A percentile compares a stretch with the other conserved stretches of the same genome.
Conservation (phyloP, 2,888 invertebrate genomes). For the Stenodera caucasica region DNA sequence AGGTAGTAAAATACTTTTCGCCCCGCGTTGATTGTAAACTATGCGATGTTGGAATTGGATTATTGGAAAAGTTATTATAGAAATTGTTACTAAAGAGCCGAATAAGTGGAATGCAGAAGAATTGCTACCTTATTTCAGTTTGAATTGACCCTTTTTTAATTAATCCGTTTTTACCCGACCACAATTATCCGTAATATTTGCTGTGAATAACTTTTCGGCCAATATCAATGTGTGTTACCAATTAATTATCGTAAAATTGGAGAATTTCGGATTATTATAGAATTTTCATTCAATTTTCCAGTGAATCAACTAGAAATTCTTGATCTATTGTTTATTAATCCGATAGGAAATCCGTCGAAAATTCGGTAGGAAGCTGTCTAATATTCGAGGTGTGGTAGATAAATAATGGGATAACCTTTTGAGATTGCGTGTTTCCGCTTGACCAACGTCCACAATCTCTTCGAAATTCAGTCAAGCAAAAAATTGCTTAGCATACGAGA, state of each 20-base stretch:
- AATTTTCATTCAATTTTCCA: no score
- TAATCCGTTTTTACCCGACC: background rate
- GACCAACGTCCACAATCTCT: constrained; percentile 32
- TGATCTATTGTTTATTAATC: no score
- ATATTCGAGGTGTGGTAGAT: constrained; percentile 31
- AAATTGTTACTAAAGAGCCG: no score
- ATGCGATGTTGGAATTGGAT: no score
- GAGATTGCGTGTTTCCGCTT: constrained; percentile 37
- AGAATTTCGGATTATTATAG: background rate
- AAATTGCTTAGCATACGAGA: constrained; percentile 35
- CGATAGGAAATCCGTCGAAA: no score
- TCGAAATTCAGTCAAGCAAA: constrained; percentile 33
- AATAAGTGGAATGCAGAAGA: background rate
- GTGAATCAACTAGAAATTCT: no score
- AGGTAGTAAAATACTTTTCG: background rate
- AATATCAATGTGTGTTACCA: background rate
- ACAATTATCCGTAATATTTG: background rate
- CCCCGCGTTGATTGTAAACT: no score
- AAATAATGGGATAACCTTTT: constrained; percentile 34
- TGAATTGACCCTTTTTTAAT: background rate
- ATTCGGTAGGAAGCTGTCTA: constrained; percentile 25
- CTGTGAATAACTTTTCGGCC: no score
- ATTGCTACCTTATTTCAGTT: background rate
- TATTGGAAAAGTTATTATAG: no score
- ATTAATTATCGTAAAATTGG: background rate